Evolutionary conservation across 2,797 vertebrate genomes (phyloP), one percentile per base, ranked within the genome.

Genomic region (Microctenopoma stevenorrisi): DNA sequence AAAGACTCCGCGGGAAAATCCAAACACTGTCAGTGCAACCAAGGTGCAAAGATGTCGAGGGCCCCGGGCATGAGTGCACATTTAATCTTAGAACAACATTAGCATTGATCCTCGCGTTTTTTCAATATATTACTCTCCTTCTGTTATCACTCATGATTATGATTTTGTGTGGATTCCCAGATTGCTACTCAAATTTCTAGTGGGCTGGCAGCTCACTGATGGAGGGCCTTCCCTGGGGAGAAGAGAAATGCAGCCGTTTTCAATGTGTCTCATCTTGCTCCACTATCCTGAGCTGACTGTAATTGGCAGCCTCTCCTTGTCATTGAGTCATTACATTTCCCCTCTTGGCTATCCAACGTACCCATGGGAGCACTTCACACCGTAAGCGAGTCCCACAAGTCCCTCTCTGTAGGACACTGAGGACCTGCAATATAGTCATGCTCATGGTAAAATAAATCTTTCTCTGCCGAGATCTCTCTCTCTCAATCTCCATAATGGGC

Each of bases 251-350:
- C 70, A 69, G 69, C 76, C 82, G 48, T 83, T 84, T 85, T 80
- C 79, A 78, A 72, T 73, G 77, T 47, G 81, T 88, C 88, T 84
- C 74, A 88, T 88, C 78, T 81, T 43, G 75, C 82, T 81, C 63
- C 62, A 78, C 85, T 61, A 58, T 88, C 76, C 80, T 12, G 65
- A 64, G 68, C 79, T 68, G 80, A 85, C 83, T 84, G 84, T 87
- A 90, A 92, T 88, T 89, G 86, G 85, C 78, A 83, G 77, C 56
- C 78, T 87, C 78, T 81, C 71, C 74, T 74, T 74, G 22, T 91
- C 81, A 77, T 77, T 75, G 84, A 89, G 80, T 86, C 88, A 89
- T 88, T 88, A 86, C 76, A 70, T 86, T 86, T 79, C 84, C 78
- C 86, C 85, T 89, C 78, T 85, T 51, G 73, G 83, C 85, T 81